A percentile compares a stretch with the other conserved stretches of the same genome.
Conservation (phyloP, 2,113 vertebrate genomes). For the Acanthisitta chloris region DNA sequence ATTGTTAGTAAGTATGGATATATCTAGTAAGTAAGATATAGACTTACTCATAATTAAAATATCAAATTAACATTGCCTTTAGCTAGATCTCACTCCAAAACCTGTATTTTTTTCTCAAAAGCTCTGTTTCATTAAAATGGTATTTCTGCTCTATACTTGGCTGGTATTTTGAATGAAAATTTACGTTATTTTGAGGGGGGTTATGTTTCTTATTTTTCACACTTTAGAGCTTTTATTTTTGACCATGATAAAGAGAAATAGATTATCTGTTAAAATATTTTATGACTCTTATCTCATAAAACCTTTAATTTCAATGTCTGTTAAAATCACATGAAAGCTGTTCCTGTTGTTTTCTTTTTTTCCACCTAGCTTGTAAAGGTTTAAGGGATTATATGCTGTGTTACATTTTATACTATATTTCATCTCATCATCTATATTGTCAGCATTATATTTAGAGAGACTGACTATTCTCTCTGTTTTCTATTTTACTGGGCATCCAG, state of each 20-base stretch:
- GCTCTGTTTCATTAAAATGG: background rate
- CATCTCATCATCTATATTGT: background rate
- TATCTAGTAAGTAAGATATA: background rate
- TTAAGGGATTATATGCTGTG: background rate
- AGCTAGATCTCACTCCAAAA: background rate
- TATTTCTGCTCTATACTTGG: background rate
- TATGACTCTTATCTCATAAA: background rate
- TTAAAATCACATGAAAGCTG: background rate
- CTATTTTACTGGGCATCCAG: background rate
- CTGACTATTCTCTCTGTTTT: background rate
- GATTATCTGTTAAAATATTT: background rate
- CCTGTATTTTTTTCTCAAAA: background rate
- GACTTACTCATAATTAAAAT: background rate
- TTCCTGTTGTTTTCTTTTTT: background rate
- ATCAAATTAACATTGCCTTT: background rate
- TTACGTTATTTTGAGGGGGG: accelerated
- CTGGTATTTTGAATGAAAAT: background rate
- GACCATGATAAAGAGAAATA: background rate
- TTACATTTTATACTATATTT: background rate
- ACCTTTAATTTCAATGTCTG: background rate
- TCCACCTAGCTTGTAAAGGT: background rate
- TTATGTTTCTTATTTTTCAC: background rate
- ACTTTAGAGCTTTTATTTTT: background rate
- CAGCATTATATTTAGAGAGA: background rate
- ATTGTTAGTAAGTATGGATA: background rate